Conservation (phyloP, 35 echinoderm and acorn worm genomes). For the Heliocidaris erythrogramma region DNA sequence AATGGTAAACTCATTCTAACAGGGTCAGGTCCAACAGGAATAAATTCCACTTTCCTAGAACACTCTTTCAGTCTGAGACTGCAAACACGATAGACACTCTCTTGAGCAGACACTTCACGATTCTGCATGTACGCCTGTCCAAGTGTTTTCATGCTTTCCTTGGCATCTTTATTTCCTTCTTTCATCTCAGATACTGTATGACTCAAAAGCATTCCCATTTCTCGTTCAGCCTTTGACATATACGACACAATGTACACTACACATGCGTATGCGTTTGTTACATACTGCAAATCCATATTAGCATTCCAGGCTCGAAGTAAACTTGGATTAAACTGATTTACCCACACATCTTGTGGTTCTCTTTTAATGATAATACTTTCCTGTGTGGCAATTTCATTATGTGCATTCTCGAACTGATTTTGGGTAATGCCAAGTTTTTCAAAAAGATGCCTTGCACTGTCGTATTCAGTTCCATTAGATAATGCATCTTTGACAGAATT, state of each 20-base stretch:
- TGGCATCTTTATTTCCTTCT: conserved; percentile 66
- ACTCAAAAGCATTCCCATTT: conserved; percentile 62
- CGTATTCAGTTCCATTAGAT: neutral
- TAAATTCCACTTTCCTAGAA: conserved; percentile 48
- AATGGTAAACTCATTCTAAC: neutral
- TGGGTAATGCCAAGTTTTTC: conserved; percentile 50
- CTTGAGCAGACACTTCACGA: conserved; percentile 59
- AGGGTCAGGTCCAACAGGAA: conserved; percentile 16
- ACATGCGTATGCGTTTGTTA: conserved; percentile 60
- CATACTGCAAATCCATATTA: conserved; percentile 51
- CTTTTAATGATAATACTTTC: conserved; percentile 48
- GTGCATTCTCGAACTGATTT: conserved; percentile 55
- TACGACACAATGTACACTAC: conserved; percentile 69
- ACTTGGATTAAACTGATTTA: conserved; percentile 28
- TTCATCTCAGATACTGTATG: conserved; percentile 54
- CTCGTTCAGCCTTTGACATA: conserved; percentile 67
- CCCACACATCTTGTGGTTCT: neutral
- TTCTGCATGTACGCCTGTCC: conserved; percentile 62
- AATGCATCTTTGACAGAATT: neutral
- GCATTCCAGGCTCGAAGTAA: conserved; percentile 45
- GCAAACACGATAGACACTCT: conserved; percentile 54
- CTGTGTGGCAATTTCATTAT: conserved; percentile 33
- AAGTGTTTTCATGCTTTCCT: conserved; percentile 52
- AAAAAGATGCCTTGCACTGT: neutral
- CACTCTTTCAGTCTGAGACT: conserved; percentile 48